Conservation (phyloP, 1,140 invertebrate genomes). For the Tetraneura akinire region DNA sequence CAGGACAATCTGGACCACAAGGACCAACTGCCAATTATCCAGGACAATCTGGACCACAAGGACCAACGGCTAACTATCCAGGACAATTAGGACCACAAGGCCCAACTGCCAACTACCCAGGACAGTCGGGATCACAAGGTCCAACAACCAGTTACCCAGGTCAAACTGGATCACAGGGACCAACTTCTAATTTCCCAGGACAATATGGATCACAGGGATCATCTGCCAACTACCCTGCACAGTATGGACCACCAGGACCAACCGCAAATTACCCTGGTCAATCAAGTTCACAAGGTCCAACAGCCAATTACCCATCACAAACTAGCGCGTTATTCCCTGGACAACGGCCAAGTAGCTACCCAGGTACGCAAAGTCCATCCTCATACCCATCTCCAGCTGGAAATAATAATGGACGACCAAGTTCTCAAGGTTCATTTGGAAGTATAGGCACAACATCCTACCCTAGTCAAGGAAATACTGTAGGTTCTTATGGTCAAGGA, state of each 20-base stretch:
- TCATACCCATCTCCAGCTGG: slow-evolving; percentile 10
- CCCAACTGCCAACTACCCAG: slow-evolving; percentile 54
- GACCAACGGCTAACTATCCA: slow-evolving; percentile 55
- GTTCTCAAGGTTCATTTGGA: slow-evolving; percentile 49
- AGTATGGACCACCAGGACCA: slow-evolving; percentile 54
- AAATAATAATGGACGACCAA: slow-evolving; percentile 43
- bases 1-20: slow-evolving; percentile 54
- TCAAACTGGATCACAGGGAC: slow-evolving; percentile 51
- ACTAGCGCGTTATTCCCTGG: slow-evolving; percentile 57
- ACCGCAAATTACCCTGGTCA: slow-evolving; percentile 56
- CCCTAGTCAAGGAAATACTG: slow-evolving; percentile 13
- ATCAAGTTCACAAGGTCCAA: slow-evolving; percentile 57
- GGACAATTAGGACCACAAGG: slow-evolving; percentile 54
- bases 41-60: slow-evolving; percentile 54
- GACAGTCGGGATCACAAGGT: slow-evolving; percentile 56
- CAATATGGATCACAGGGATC: slow-evolving; percentile 54
- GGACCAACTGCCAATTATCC: slow-evolving; percentile 55
- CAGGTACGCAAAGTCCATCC: slow-evolving; percentile 55
- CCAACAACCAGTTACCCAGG: slow-evolving; percentile 54
- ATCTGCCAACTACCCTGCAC: slow-evolving; percentile 49
- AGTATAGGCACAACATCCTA: slow-evolving; percentile 14
- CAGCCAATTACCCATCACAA: slow-evolving; percentile 55
- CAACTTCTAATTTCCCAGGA: slow-evolving; percentile 50
- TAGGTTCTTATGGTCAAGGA: slow-evolving; percentile 24
- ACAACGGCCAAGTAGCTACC: slow-evolving; percentile 54